Conservation (phyloP, 2,888 invertebrate genomes). For the Drosophila formosana region DNA sequence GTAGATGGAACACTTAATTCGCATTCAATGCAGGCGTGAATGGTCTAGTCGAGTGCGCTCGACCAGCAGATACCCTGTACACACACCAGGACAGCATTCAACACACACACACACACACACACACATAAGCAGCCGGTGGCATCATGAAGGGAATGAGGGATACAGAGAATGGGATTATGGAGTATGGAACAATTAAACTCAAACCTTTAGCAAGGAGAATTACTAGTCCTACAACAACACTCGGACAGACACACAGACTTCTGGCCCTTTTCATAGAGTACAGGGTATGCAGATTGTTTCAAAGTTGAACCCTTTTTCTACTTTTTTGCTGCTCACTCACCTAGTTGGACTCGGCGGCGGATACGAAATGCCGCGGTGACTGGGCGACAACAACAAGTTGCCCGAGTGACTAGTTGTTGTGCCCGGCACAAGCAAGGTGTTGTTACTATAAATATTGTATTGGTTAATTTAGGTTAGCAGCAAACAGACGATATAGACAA, state of each 20-base stretch:
- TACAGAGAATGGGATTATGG: background rate
- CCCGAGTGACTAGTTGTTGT: constrained; percentile 84
- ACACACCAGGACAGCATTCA: background rate
- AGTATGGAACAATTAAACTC: constrained; percentile 1
- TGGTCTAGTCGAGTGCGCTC: constrained; percentile 22
- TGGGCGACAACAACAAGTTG: constrained; percentile 86
- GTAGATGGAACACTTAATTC: background rate
- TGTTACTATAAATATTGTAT: constrained; percentile 85
- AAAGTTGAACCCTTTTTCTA: background rate
- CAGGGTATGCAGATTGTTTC: constrained; percentile 5
- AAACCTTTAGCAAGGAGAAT: background rate
- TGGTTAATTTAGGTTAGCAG: constrained; percentile 76
- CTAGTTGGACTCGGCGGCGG: constrained; percentile 92
- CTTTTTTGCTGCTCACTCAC: constrained; percentile 70
- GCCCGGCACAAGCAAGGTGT: constrained; percentile 87
- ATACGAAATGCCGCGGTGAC: constrained; percentile 91
- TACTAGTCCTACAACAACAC: too few relatives aligned
- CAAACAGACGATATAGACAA: constrained; percentile 36
- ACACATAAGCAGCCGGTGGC: background rate
- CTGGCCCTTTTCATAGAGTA: background rate
- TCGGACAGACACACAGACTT: background rate
- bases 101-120: constrained; percentile 1
- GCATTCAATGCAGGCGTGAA: constrained; percentile 20
- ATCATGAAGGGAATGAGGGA: constrained; percentile 17
- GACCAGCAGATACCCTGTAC: constrained; percentile 27